Conservation (phyloP, 2,113 vertebrate genomes). For the Acinonyx jubatus region DNA sequence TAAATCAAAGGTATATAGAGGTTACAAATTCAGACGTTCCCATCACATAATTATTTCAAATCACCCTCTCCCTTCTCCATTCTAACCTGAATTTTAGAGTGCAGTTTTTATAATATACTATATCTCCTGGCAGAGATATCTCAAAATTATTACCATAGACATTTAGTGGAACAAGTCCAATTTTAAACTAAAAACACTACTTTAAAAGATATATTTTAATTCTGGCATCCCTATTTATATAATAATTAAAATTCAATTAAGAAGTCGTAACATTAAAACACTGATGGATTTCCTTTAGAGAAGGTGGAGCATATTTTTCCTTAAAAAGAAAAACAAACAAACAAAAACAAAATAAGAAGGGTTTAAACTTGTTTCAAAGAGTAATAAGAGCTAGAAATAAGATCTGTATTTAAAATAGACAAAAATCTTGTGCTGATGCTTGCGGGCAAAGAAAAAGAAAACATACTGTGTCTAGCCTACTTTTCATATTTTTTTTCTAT, state of each 20-base stretch:
- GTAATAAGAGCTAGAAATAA: constrained; percentile 57
- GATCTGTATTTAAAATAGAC: constrained; percentile 43
- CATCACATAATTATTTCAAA: constrained; percentile 63
- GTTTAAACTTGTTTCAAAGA: constrained; percentile 58
- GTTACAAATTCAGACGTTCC: constrained; percentile 64
- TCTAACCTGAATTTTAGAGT: constrained; percentile 54
- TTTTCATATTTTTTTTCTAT: not conserved
- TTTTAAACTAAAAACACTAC: constrained; percentile 72
- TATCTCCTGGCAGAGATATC: constrained; percentile 51
- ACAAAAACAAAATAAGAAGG: not conserved
- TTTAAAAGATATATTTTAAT: constrained; percentile 59
- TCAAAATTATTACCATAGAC: constrained; percentile 61
- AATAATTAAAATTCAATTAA: constrained; percentile 72
- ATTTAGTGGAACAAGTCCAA: constrained; percentile 64
- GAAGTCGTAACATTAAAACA: constrained; percentile 52
- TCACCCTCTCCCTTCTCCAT: not conserved
- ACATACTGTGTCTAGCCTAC: not conserved
- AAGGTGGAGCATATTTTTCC: constrained; percentile 45
- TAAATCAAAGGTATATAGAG: constrained; percentile 51
- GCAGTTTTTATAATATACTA: constrained; percentile 35
- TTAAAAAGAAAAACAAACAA: not conserved
- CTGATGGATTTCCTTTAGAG: constrained; percentile 49
- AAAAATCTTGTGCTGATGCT: constrained; percentile 20
- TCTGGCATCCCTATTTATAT: constrained; percentile 49
- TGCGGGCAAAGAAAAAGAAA: not conserved